Base-by-base conservation (phyloP, 2,797 vertebrate species). In the Benthosema pterotum region DNA sequence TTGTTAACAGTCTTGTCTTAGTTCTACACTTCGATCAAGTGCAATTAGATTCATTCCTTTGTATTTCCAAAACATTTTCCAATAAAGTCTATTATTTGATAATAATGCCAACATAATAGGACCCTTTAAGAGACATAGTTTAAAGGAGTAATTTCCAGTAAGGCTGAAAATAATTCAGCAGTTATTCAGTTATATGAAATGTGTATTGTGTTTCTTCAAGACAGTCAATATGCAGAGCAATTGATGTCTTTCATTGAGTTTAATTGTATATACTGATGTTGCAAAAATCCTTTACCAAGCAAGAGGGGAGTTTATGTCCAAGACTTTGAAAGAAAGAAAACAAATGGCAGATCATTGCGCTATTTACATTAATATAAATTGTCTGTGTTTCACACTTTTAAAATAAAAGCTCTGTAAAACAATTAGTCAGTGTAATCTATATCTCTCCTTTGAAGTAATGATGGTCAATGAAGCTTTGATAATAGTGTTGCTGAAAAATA, bases 51-150 rank as follows among this genome's bases (percentile, higher is more conserved):
- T 7, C 11, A 18, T 15, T 65, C 12, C 5, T 52, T 63, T 65
- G 18, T 69, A 22, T 71, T 81, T 72, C 76, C 56, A 43, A 65
- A 78, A 63, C 48, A 43, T 75, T 59, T 79, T 74, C 32, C 60
- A 86, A 88, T 88, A 89, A 89, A 87, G 47, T 66, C 57, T 74
- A 74, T 83, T 75, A 57, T 67, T 69, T 69, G 57, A 76, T 53
- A 75, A 75, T 65, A 52, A 32, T 46, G 52, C 45, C 51, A 52
- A 9, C 60, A 60, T 71, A 17, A 63, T 42, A 53, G 11, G 28
- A 50, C 11, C 52, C 55, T 51, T 54, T 8, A 56, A 43, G 19
- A 38, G 11, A 69, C 48, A 25, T 17, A n/a, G 52, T 42, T 70
- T 51, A 65, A n/a, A n/a, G 50, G 22, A 60, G 42, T 69, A 9